Percentiles rank a stretch among this genome's conserved stretches.
Evolutionary conservation across 2,797 vertebrate species (phyloP).

Genomic region (Melanotaenia parkinsoni): DNA sequence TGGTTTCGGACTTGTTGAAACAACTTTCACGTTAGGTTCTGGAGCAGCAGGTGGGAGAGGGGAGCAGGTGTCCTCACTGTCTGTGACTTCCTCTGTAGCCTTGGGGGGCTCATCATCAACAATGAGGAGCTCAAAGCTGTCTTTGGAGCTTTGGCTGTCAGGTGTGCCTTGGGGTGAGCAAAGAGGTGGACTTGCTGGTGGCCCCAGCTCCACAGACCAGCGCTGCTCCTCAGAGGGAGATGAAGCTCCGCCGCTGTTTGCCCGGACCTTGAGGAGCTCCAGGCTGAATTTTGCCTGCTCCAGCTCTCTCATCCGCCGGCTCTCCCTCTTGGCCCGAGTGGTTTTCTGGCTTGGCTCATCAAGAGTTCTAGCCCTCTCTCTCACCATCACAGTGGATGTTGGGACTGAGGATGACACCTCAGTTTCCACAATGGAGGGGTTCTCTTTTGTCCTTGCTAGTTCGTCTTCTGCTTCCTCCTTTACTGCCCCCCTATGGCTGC

Average conservation of each 20-base stretch:
- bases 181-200: conserved; percentile 67
- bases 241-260: conserved; percentile 79
- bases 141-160: conserved; percentile 93
- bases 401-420: conserved; percentile 27
- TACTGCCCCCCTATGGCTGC: conserved; percentile 45
- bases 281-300: conserved; percentile 97
- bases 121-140: conserved; percentile 90
- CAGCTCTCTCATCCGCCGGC: conserved; percentile 93
- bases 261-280: conserved; percentile 94
- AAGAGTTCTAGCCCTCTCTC: conserved; percentile 80
- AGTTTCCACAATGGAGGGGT: conserved; percentile 56
- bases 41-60: conserved; percentile 21
- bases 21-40: conserved; percentile 28
- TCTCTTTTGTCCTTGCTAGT: conserved; percentile 39
- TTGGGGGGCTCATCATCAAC: conserved; percentile 84
- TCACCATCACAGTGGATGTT: conserved; percentile 68
- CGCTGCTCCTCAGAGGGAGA: conserved; percentile 89
- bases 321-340: conserved; percentile 95
- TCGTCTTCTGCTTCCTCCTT: conserved; percentile 39
- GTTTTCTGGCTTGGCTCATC: conserved; percentile 90
- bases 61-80: conserved; percentile 71
- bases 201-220: conserved; percentile 86
- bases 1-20: conserved; percentile 46
- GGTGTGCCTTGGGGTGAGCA: conserved; percentile 89
- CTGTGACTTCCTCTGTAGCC: conserved; percentile 63